phyloP scores from a whole-genome alignment of 2,888 invertebrate species.

The Arenicola marina region DNA sequence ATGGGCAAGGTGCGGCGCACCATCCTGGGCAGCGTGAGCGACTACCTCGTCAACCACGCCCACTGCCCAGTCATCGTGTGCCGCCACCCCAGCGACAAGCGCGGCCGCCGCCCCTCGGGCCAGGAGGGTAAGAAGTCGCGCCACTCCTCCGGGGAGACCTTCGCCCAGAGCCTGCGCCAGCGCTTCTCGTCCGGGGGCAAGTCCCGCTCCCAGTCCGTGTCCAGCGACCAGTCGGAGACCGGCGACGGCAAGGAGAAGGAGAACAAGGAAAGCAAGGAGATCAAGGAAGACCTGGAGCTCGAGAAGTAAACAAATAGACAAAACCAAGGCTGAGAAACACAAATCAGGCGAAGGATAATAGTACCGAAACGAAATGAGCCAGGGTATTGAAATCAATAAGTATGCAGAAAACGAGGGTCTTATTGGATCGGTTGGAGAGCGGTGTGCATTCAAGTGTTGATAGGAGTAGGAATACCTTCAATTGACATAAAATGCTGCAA shows the following conservation, averaged over 20 bases:
- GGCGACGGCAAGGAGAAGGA: not conserved
- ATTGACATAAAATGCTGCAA: too few species aligned
- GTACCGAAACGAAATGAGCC: too few species aligned
- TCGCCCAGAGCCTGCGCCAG: not conserved
- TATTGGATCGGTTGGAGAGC: too few species aligned
- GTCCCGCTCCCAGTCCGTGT: slow-evolving; percentile 5
- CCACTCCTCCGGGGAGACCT: slow-evolving; percentile 33
- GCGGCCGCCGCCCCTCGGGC: slow-evolving; percentile 11
- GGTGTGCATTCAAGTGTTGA: too few species aligned
- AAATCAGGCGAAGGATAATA: too few species aligned
- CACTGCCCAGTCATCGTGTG: slow-evolving; percentile 37
- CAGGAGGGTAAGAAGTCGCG: slow-evolving; percentile 18
- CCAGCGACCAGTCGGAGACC: not conserved
- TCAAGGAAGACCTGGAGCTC: too few species aligned
- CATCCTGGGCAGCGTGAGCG: slow-evolving; percentile 31
- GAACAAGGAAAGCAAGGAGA: not conserved
- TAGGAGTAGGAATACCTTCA: too few species aligned
- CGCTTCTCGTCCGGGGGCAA: not conserved
- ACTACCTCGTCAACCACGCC: slow-evolving; percentile 38
- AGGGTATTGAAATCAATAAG: too few species aligned
- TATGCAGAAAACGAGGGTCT: too few species aligned
- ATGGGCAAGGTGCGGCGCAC: slow-evolving; percentile 32
- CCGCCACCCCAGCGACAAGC: slow-evolving; percentile 12
- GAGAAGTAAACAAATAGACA: too few species aligned
- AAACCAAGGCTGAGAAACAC: too few species aligned